Evolutionary conservation across 2,113 vertebrate species (phyloP).

Genomic region (Podarcis muralis): DNA sequence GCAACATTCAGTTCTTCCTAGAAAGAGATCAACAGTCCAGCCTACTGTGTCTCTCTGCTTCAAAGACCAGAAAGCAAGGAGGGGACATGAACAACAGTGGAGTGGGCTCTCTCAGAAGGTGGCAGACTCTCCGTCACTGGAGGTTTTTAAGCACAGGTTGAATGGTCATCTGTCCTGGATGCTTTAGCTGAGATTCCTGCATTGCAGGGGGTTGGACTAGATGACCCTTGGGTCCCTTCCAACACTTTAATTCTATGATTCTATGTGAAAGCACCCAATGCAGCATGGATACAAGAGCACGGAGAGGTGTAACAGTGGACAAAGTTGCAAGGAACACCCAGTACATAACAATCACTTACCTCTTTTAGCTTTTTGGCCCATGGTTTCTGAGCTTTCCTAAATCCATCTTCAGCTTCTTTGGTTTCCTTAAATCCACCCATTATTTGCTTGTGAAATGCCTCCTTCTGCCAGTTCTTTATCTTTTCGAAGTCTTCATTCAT

Average conservation of each 20-base stretch:
- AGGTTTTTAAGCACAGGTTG: too few relatives aligned
- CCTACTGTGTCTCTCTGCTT: not conserved
- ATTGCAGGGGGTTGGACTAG: too few relatives aligned
- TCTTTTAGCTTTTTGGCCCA: slow-evolving; percentile 99
- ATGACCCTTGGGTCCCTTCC: too few relatives aligned
- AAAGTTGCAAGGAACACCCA: not conserved
- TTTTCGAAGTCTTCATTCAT: slow-evolving; percentile 98
- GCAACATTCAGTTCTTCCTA: not conserved
- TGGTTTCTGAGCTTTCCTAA: slow-evolving; percentile 98
- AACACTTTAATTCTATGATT: too few relatives aligned
- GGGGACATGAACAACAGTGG: too few relatives aligned
- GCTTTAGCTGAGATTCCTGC: too few relatives aligned
- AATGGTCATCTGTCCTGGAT: too few relatives aligned
- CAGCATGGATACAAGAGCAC: not conserved
- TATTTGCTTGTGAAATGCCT: slow-evolving; percentile 98
- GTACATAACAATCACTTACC: slow-evolving; percentile 72
- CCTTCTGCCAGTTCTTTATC: slow-evolving; percentile 98
- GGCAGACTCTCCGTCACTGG: too few relatives aligned
- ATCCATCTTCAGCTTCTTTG: slow-evolving; percentile 95
- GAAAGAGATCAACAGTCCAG: not conserved
- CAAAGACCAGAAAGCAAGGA: not conserved
- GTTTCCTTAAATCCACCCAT: slow-evolving; percentile 98
- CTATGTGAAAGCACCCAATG: not conserved
- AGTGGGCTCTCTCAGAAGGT: too few relatives aligned
- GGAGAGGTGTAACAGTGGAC: not conserved